These are phyloP conservation scores for Nymphicus hollandicus DNA, from an alignment of 2,113 vertebrate genomes.

Conservation along the genomic window DNA sequence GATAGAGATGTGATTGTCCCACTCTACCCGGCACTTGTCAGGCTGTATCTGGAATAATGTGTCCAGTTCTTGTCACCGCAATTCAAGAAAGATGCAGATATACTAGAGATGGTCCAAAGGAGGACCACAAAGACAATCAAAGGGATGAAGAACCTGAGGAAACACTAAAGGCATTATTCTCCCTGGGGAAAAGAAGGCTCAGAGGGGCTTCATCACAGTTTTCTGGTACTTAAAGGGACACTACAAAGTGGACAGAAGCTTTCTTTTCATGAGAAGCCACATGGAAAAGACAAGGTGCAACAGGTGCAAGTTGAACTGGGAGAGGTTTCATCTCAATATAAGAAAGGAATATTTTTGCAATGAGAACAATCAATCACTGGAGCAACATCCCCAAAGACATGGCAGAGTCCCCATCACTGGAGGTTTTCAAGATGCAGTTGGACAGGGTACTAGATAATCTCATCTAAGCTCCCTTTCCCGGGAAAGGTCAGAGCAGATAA, in stretches of 20 bases:
- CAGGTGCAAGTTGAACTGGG: not conserved
- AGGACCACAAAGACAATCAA: not conserved
- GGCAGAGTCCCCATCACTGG: not conserved
- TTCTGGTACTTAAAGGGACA: not conserved
- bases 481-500: not conserved
- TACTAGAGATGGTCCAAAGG: not conserved
- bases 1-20: not conserved
- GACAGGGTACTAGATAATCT: not conserved
- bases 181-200: not conserved
- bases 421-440: not conserved
- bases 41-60: not conserved
- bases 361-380: not conserved
- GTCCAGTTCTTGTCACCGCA: not conserved
- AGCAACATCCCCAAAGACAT: not conserved
- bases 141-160: not conserved
- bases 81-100: not conserved
- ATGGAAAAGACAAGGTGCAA: not conserved
- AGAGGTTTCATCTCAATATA: not conserved
- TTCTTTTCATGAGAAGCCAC: not conserved
- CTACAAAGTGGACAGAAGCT: not conserved
- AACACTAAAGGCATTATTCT: not conserved
- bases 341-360: not conserved
- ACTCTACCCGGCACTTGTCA: fast-evolving
- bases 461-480: not conserved
- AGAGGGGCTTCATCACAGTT: not conserved